Evolutionary conservation across 2,888 invertebrate species (phyloP).

Genomic region (Liposcelis brunnea): DNA sequence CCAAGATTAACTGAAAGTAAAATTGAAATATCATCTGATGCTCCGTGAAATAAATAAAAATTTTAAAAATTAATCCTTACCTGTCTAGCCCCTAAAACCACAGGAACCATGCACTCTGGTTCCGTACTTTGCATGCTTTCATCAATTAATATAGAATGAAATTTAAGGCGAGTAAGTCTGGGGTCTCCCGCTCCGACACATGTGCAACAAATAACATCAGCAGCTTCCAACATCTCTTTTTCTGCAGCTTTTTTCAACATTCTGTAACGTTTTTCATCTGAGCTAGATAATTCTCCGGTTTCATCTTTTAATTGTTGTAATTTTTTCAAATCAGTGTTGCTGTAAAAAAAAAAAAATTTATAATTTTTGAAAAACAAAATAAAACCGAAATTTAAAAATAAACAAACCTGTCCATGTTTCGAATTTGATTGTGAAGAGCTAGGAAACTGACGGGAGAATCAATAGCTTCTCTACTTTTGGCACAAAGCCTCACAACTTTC

Average conservation of each 20-base stretch:
- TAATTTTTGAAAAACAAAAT: not conserved
- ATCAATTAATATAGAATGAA: constrained; percentile 91
- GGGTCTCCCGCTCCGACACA: constrained; percentile 98
- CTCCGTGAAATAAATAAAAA: too few relatives aligned
- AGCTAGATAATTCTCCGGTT: constrained; percentile 89
- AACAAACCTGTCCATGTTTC: constrained; percentile 64
- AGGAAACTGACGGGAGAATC: constrained; percentile 95
- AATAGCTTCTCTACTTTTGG: constrained; percentile 94
- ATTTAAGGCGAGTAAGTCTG: constrained; percentile 77
- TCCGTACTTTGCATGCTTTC: constrained; percentile 96
- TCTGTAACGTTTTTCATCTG: constrained; percentile 88
- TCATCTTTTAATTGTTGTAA: constrained; percentile 94
- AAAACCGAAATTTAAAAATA: not conserved
- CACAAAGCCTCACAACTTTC: constrained; percentile 83
- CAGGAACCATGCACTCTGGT: constrained; percentile 98
- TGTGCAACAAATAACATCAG: constrained; percentile 97
- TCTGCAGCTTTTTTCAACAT: constrained; percentile 82
- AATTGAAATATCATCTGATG: not conserved
- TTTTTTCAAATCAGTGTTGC: constrained; percentile 75
- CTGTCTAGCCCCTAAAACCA: constrained; percentile 92
- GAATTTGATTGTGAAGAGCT: constrained; percentile 91
- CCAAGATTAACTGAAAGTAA: constrained; percentile 55
- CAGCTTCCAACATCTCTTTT: constrained; percentile 76
- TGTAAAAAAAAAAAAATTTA: constrained; percentile 12
- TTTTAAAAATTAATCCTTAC: constrained; percentile 18